Conservation (phyloP, 2,113 vertebrate species). For the Pseudonaja textilis region DNA sequence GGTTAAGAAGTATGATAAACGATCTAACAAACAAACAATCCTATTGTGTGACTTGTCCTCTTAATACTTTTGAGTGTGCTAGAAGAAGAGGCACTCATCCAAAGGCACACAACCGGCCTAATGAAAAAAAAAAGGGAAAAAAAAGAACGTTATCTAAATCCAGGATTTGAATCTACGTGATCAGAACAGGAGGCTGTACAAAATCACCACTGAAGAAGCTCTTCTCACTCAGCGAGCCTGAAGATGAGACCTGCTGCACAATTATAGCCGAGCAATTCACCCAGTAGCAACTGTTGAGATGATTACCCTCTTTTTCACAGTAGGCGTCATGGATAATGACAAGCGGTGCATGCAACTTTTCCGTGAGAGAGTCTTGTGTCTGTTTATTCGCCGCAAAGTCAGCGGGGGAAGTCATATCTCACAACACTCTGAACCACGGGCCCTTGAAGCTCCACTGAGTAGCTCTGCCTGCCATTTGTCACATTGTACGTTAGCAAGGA, state of each 20-base stretch:
- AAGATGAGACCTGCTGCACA: conserved; percentile 15
- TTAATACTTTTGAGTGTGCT: not conserved
- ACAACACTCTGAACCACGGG: conserved; percentile 52
- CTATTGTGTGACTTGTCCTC: not conserved
- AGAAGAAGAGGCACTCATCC: not conserved
- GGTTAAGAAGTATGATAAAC: not conserved
- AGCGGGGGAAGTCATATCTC: conserved; percentile 36
- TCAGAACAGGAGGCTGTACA: not conserved
- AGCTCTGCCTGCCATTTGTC: conserved; percentile 52
- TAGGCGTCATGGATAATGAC: conserved; percentile 22
- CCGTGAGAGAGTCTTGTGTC: conserved; percentile 42
- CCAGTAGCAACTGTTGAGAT: not conserved
- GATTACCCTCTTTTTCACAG: conserved; percentile 17
- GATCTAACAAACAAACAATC: not conserved
- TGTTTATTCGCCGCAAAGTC: conserved; percentile 48
- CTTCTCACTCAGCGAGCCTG: conserved; percentile 3
- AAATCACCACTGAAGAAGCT: not conserved
- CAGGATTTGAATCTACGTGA: not conserved
- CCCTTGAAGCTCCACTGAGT: conserved; percentile 55
- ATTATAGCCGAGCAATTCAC: not conserved
- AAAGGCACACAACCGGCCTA: not conserved
- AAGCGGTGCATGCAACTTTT: conserved; percentile 15
- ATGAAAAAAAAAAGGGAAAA: not conserved
- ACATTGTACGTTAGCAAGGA: conserved; percentile 52
- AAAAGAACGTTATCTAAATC: fast-evolving